Conservation (phyloP, 2,113 vertebrate species). For the Tricholaema leucomelas region DNA sequence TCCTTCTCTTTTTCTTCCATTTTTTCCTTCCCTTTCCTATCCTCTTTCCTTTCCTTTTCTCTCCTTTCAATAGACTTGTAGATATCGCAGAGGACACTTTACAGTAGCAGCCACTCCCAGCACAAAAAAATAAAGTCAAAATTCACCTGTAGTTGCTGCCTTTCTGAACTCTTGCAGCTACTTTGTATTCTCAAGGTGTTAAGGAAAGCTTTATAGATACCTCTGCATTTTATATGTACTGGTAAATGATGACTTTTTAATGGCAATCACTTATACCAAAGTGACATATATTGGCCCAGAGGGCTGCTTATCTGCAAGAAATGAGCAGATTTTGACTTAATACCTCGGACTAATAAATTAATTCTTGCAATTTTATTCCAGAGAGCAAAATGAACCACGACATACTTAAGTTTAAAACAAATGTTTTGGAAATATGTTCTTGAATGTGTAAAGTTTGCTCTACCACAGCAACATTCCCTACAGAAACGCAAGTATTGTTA, state of each 20-base stretch:
- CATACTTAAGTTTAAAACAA: not conserved
- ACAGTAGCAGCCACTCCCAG: rapidly evolving
- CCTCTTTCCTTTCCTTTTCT: too few relatives aligned
- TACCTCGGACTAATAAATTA: not conserved
- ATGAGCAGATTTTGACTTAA: not conserved
- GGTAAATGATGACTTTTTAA: not conserved
- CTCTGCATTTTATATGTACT: not conserved
- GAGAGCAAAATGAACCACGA: not conserved
- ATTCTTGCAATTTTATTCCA: not conserved
- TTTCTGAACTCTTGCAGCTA: not conserved
- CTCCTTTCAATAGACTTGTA: not conserved
- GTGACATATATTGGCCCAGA: not conserved
- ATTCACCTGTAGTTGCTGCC: not conserved
- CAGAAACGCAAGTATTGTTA: not conserved
- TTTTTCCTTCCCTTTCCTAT: too few relatives aligned
- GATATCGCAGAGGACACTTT: not conserved
- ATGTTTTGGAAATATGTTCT: not conserved
- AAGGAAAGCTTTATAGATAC: not conserved
- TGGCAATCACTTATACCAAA: not conserved
- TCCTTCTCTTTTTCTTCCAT: too few relatives aligned
- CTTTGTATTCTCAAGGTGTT: not conserved
- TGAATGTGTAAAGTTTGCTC: not conserved
- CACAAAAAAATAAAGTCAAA: not conserved
- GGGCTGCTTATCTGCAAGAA: not conserved
- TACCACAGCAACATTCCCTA: not conserved